Evolutionary conservation across 2,113 vertebrate genomes (phyloP).

Genomic region (Todiramphus chloris): DNA sequence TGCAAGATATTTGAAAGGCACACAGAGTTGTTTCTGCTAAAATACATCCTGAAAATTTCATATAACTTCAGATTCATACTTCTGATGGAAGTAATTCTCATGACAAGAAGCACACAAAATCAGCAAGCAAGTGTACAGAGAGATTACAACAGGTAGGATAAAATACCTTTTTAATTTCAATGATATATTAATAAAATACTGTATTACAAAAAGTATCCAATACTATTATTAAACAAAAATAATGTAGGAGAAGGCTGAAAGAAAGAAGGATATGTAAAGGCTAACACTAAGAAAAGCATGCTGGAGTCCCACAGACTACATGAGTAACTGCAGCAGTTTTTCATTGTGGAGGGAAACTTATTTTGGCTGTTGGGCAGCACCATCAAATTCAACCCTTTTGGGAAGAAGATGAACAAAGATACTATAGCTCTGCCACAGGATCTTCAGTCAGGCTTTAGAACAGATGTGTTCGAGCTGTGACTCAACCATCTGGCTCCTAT

Average conservation of each 20-base stretch:
- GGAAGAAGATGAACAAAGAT: not conserved
- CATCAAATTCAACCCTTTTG: not conserved
- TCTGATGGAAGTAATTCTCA: not conserved
- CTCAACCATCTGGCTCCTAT: not conserved
- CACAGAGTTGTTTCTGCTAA: not conserved
- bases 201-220: not conserved
- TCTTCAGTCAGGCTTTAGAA: not conserved
- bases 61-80: not conserved
- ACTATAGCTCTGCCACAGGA: not conserved
- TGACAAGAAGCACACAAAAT: not conserved
- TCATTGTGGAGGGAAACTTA: fast-evolving
- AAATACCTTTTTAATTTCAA: not conserved
- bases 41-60: not conserved
- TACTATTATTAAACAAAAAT: not conserved
- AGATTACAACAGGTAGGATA: not conserved
- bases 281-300: not conserved
- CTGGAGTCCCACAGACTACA: not conserved
- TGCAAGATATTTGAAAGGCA: not conserved
- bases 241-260: not conserved
- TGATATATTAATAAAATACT: not conserved
- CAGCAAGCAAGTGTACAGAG: not conserved
- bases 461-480: fast-evolving
- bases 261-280: not conserved
- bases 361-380: not conserved
- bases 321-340: not conserved